phyloP scores from a whole-genome alignment of 2,888 invertebrate genomes.

The Ophion costatus region DNA sequence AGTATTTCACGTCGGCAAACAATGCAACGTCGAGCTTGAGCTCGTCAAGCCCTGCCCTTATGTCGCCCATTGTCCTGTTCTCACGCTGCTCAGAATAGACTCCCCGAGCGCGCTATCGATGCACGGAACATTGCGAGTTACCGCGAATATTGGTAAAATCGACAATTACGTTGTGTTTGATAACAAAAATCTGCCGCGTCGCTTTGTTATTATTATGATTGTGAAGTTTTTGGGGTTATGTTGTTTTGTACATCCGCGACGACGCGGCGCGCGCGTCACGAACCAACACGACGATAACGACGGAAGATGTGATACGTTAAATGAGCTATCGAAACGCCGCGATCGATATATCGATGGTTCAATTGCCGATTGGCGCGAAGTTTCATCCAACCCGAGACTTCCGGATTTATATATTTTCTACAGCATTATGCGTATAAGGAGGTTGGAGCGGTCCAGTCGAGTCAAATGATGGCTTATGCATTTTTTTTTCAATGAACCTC shows the following conservation, averaged over 20 bases:
- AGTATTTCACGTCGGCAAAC: conserved; percentile 94
- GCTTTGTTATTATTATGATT: conserved; percentile 81
- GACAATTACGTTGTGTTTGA: conserved; percentile 69
- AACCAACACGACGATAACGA: conserved; percentile 1
- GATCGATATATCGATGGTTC: conserved; percentile 22
- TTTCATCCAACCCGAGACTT: neutral
- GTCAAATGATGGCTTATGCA: too few relatives aligned
- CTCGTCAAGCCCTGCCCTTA: conserved; percentile 83
- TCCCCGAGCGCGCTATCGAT: conserved; percentile 39
- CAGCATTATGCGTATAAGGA: too few relatives aligned
- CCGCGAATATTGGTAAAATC: conserved; percentile 35
- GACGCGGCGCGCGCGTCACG: conserved; percentile 19
- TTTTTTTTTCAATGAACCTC: too few relatives aligned
- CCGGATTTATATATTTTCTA: neutral
- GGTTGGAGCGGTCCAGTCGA: too few relatives aligned
- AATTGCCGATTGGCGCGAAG: conserved; percentile 7
- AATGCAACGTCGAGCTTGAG: conserved; percentile 86
- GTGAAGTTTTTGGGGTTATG: conserved; percentile 75
- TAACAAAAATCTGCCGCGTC: conserved; percentile 78
- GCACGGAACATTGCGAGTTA: conserved; percentile 67
- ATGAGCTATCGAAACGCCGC: conserved; percentile 21
- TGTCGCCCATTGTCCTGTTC: conserved; percentile 81
- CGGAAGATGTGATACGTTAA: neutral
- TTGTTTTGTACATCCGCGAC: conserved; percentile 13
- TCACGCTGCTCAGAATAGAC: conserved; percentile 55